Percentiles rank a stretch among this genome's conserved stretches.
Evolutionary conservation across 1,140 invertebrate genomes (phyloP).

Genomic region (Patella vulgata): DNA sequence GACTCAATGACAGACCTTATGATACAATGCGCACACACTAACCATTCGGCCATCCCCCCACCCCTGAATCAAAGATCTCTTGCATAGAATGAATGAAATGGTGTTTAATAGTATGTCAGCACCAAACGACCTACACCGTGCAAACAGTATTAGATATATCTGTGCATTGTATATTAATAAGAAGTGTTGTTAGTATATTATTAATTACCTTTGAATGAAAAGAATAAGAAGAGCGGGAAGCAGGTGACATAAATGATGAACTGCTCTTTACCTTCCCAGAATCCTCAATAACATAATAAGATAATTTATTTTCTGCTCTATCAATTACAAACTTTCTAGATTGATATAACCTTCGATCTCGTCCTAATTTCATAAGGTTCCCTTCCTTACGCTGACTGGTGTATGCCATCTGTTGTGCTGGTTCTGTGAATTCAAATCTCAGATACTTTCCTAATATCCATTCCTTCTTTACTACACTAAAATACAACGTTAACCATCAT

Average conservation of each 20-base stretch:
- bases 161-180: no score
- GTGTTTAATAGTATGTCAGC: no score
- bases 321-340: constrained; percentile 84
- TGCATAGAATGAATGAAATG: no score
- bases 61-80: no score
- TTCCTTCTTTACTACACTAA: constrained; percentile 86
- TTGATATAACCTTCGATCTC: constrained; percentile 85
- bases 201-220: no score
- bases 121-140: no score
- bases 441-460: constrained; percentile 93
- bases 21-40: no score
- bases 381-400: constrained; percentile 83
- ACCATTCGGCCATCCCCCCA: no score
- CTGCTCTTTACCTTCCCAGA: constrained; percentile 49
- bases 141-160: no score
- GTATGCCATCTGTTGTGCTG: constrained; percentile 78
- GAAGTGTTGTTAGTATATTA: no score
- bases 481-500: constrained; percentile 47
- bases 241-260: background rate
- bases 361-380: constrained; percentile 87
- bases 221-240: background rate
- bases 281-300: constrained; percentile 85
- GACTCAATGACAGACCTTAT: no score
- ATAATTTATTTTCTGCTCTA: constrained; percentile 81
- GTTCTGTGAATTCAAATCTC: constrained; percentile 85